A percentile compares a stretch with the other conserved stretches of the same genome.
phyloP scores from a whole-genome alignment of 2,888 invertebrate genomes.

The Portevinia maculata region DNA sequence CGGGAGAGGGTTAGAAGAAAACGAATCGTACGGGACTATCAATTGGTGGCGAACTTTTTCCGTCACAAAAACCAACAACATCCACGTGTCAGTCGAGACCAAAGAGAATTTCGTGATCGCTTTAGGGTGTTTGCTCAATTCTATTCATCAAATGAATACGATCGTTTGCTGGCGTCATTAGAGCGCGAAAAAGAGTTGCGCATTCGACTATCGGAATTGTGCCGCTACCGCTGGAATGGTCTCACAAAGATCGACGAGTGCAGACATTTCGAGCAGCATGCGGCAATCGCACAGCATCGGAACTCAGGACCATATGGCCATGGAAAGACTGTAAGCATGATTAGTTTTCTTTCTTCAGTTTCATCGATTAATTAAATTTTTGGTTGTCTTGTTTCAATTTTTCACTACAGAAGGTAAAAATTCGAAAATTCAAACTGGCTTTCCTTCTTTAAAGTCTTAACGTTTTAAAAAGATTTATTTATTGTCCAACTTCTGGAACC shows the following conservation, averaged over 20 bases:
- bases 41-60: constrained; percentile 94
- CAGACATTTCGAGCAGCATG: constrained; percentile 93
- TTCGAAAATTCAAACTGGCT: no score
- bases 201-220: constrained; percentile 91
- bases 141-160: constrained; percentile 93
- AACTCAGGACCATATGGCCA: constrained; percentile 83
- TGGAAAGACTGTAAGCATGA: constrained; percentile 82
- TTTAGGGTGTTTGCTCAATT: constrained; percentile 94
- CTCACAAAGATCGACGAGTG: constrained; percentile 93
- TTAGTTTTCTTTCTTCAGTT: constrained; percentile 3
- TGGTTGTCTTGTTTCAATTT: constrained; percentile 55
- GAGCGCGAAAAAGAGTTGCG: constrained; percentile 94
- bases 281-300: constrained; percentile 86
- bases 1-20: constrained; percentile 94
- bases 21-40: constrained; percentile 94
- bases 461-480: no score
- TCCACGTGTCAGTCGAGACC: constrained; percentile 82
- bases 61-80: constrained; percentile 84
- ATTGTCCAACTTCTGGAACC: no score
- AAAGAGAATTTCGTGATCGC: constrained; percentile 89
- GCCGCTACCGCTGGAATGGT: constrained; percentile 93
- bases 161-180: constrained; percentile 89
- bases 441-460: no score
- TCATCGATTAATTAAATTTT: constrained; percentile 70
- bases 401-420: no score